phyloP scores from a whole-genome alignment of 2,888 invertebrate species.

The Anodontia alba region DNA sequence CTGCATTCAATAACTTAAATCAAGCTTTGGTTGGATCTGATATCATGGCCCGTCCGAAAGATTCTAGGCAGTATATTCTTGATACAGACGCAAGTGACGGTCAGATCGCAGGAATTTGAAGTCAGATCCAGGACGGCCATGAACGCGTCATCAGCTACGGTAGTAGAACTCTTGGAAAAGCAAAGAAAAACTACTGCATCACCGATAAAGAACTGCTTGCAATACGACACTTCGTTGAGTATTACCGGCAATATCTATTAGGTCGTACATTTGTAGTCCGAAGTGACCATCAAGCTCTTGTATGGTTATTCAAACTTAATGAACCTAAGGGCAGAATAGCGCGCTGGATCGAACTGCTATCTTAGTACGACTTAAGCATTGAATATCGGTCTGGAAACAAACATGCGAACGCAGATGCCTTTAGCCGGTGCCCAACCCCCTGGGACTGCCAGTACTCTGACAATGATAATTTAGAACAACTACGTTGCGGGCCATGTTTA shows the following conservation, averaged over 20 bases:
- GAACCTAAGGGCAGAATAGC: background rate
- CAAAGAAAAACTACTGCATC: background rate
- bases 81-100: constrained; percentile 13
- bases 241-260: background rate
- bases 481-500: background rate
- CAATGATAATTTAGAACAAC: background rate
- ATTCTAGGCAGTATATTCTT: constrained; percentile 29
- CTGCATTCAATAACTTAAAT: constrained; percentile 48
- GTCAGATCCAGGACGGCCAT: background rate
- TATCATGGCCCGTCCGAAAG: constrained; percentile 54
- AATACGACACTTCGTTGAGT: no score
- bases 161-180: background rate
- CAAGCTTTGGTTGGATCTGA: constrained; percentile 19
- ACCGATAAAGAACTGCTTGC: no score
- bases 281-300: background rate
- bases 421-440: background rate
- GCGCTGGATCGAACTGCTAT: background rate
- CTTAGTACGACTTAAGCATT: background rate
- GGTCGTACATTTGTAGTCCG: background rate
- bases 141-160: constrained; percentile 8
- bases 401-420: background rate
- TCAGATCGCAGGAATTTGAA: background rate
- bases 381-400: background rate
- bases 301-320: background rate
- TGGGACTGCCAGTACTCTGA: background rate